These are phyloP conservation scores for Cephalotes varians DNA, from an alignment of 2,888 invertebrate genomes.

Conservation along the genomic window DNA sequence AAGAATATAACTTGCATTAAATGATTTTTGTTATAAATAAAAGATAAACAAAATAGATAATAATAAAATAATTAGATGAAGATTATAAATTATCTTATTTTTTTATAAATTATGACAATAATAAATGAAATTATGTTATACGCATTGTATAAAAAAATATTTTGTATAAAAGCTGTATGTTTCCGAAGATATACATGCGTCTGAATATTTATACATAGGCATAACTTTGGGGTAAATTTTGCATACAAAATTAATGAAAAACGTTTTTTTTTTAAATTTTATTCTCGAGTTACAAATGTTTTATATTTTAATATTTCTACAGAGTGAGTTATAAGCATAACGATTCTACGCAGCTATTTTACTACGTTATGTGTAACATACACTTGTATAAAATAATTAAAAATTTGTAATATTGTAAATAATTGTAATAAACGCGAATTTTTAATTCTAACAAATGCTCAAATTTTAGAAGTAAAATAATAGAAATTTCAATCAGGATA, in stretches of 20 bases:
- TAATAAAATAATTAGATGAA: not conserved
- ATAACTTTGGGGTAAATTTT: not conserved
- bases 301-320: not conserved
- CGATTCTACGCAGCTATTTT: no score
- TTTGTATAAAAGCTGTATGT: not conserved
- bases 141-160: not conserved
- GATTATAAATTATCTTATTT: not conserved
- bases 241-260: not conserved
- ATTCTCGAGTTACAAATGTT: not conserved
- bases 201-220: not conserved
- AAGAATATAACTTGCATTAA: conserved; percentile 41
- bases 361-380: no score
- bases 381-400: not conserved
- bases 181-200: not conserved
- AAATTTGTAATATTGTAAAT: not conserved
- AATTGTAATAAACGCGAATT: not conserved
- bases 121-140: not conserved
- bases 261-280: not conserved
- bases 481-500: not conserved
- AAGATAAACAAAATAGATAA: not conserved
- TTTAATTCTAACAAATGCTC: not conserved
- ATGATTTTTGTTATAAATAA: not conserved
- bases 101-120: not conserved
- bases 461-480: not conserved
- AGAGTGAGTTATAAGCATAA: no score